A percentile compares a stretch with the other conserved stretches of the same genome.
Evolutionary conservation across 2,888 invertebrate genomes (phyloP).

Genomic region (Charanyca ferruginea): DNA sequence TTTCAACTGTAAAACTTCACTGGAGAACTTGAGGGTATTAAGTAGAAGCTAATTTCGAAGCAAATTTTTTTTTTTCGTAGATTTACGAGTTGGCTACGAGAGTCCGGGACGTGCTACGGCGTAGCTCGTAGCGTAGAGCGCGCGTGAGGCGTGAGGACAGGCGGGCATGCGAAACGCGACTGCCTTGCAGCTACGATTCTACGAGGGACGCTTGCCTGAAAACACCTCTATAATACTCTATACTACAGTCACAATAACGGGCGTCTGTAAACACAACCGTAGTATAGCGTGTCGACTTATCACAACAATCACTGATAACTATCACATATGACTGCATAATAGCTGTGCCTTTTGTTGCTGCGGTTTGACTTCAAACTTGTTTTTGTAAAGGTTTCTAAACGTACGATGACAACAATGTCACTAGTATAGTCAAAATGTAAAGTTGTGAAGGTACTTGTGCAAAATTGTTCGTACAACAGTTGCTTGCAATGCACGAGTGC

Average conservation of each 20-base stretch:
- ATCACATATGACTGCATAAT: conserved; percentile 71
- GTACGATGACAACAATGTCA: conserved; percentile 19
- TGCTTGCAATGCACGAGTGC: no score
- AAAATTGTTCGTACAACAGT: no score
- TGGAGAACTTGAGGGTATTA: conserved; percentile 10
- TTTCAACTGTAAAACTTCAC: conserved; percentile 30
- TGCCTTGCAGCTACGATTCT: conserved; percentile 68
- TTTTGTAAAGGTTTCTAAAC: conserved; percentile 10
- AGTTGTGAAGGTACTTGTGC: not conserved
- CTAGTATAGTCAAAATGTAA: conserved; percentile 8
- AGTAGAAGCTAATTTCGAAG: not conserved
- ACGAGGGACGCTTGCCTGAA: conserved; percentile 67
- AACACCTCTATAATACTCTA: conserved; percentile 54
- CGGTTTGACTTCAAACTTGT: conserved; percentile 26
- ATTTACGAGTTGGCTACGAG: conserved; percentile 31
- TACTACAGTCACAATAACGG: conserved; percentile 37
- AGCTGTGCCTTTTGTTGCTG: conserved; percentile 54
- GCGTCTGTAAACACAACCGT: conserved; percentile 76
- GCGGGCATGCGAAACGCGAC: conserved; percentile 75
- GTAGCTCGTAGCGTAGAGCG: conserved; percentile 73
- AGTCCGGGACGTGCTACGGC: conserved; percentile 67
- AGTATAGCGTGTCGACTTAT: conserved; percentile 73
- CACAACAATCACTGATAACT: conserved; percentile 72
- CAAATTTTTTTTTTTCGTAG: conserved; percentile 4
- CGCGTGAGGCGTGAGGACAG: conserved; percentile 70